Percentiles rank a stretch among this genome's conserved stretches.
Conservation (phyloP, 2,888 invertebrate genomes). For the Eumacrocentrus americanus region DNA sequence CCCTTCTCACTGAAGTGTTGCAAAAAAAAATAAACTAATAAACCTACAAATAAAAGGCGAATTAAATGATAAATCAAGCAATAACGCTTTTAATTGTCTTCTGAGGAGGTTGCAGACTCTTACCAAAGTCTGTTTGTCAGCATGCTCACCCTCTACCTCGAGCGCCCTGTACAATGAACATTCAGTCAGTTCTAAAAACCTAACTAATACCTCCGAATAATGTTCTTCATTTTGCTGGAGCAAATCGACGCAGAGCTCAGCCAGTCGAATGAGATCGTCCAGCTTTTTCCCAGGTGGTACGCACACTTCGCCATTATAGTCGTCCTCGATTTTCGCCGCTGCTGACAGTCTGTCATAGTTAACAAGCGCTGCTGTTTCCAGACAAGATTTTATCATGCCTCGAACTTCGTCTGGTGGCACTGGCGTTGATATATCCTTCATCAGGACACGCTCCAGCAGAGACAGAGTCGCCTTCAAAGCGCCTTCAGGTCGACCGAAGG, state of each 20-base stretch:
- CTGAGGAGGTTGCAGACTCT: slow-evolving; percentile 52
- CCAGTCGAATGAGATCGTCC: slow-evolving; percentile 95
- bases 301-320: slow-evolving; percentile 73
- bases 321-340: slow-evolving; percentile 98
- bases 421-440: slow-evolving; percentile 99
- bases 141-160: slow-evolving; percentile 45
- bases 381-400: slow-evolving; percentile 92
- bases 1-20: not conserved
- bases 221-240: slow-evolving; percentile 99
- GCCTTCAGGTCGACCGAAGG: slow-evolving; percentile 98
- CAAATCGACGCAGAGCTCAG: slow-evolving; percentile 97
- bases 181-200: slow-evolving; percentile 58
- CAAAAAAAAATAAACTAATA: not conserved
- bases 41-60: not conserved
- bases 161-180: slow-evolving; percentile 46
- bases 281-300: slow-evolving; percentile 88
- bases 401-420: slow-evolving; percentile 96
- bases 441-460: slow-evolving; percentile 92
- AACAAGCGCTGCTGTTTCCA: slow-evolving; percentile 96
- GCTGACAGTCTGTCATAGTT: slow-evolving; percentile 96
- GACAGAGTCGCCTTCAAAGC: slow-evolving; percentile 96
- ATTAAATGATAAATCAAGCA: not conserved
- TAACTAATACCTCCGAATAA: slow-evolving; percentile 91
- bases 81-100: slow-evolving; percentile 42
- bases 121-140: slow-evolving; percentile 47